phyloP scores from a whole-genome alignment of 2,797 vertebrate genomes.

The Melanotaenia boesemani region DNA sequence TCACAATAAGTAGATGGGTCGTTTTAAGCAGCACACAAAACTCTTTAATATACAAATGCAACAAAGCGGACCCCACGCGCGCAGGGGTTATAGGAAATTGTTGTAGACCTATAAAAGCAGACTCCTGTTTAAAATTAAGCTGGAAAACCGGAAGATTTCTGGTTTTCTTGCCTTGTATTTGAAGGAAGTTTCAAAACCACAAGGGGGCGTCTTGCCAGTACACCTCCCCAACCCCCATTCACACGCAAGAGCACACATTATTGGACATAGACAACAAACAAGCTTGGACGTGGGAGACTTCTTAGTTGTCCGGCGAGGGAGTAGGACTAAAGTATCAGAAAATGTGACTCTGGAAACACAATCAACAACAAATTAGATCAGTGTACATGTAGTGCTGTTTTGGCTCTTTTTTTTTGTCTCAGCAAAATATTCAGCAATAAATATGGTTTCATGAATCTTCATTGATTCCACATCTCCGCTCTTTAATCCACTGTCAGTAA shows the following conservation, averaged over 20 bases:
- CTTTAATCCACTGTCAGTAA: constrained; percentile 65
- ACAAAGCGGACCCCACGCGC: neutral
- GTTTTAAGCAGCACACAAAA: constrained; percentile 4
- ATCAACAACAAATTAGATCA: neutral
- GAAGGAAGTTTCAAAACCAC: constrained; percentile 59
- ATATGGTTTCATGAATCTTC: constrained; percentile 50
- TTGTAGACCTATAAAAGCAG: neutral
- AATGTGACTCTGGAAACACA: neutral
- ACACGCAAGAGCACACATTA: constrained; percentile 5
- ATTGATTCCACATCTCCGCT: constrained; percentile 45
- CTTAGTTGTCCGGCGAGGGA: neutral
- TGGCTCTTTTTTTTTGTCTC: constrained; percentile 1
- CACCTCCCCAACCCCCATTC: neutral
- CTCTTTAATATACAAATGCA: neutral
- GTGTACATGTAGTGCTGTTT: neutral
- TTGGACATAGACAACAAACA: neutral
- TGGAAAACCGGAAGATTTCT: neutral
- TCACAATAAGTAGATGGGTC: neutral
- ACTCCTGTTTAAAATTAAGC: neutral
- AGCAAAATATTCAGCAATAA: constrained; percentile 34
- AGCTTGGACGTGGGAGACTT: neutral
- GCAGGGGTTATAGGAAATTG: neutral
- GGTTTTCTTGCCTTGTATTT: constrained; percentile 11
- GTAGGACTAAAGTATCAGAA: neutral
- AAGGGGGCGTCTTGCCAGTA: constrained; percentile 71